Evolutionary conservation across 2,797 vertebrate genomes (phyloP).

Genomic region (Glyptemys insculpta): DNA sequence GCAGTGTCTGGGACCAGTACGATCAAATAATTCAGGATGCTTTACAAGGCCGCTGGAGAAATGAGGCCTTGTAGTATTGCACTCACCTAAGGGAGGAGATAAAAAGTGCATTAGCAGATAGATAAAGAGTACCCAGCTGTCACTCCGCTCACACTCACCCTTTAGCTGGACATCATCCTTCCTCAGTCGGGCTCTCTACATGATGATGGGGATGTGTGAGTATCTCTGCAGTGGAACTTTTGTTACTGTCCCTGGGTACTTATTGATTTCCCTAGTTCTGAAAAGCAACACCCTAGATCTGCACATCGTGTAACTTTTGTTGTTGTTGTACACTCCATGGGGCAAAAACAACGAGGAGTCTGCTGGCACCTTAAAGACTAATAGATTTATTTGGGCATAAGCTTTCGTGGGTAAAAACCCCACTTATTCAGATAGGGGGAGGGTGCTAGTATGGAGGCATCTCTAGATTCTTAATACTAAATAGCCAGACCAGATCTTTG

Average conservation of each 20-base stretch:
- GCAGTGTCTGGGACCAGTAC: fast-evolving
- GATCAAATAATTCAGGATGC: neutral
- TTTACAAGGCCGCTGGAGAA: constrained; percentile 16
- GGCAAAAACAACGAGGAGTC: too few species aligned
- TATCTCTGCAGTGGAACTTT: fast-evolving
- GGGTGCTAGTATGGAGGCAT: neutral
- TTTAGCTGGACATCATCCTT: neutral
- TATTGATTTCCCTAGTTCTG: fast-evolving
- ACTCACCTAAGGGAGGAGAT: constrained; percentile 19
- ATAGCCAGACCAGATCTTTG: neutral
- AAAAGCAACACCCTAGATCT: neutral
- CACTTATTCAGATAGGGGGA: too few species aligned
- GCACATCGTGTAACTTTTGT: neutral
- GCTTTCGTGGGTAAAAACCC: too few species aligned
- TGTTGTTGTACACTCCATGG: neutral
- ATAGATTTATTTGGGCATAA: too few species aligned
- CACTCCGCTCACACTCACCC: neutral
- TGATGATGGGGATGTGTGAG: neutral
- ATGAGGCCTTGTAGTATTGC: neutral
- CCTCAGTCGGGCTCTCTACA: neutral
- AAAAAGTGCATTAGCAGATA: constrained; percentile 56
- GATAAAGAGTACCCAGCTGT: constrained; percentile 30
- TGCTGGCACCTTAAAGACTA: too few species aligned
- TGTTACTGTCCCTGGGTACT: neutral
- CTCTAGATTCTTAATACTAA: neutral